phyloP scores from a whole-genome alignment of 2,113 vertebrate species.

The Equus quagga region DNA sequence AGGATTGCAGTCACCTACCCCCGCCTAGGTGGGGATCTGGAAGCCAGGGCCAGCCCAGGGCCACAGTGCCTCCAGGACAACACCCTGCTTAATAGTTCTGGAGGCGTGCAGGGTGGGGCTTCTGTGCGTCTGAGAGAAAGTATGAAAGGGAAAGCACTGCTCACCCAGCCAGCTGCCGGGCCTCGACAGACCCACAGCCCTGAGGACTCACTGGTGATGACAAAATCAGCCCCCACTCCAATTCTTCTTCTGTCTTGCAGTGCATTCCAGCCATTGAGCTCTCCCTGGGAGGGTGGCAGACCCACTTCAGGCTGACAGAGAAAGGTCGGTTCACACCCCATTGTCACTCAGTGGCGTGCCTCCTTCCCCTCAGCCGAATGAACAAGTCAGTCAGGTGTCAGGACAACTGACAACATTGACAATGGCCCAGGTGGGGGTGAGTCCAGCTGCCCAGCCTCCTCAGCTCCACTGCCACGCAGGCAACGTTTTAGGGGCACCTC shows the following conservation, averaged over 20 bases:
- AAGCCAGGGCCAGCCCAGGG: background rate
- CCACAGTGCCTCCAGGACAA: no score
- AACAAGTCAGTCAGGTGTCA: slow-evolving; percentile 46
- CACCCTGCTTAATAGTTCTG: background rate
- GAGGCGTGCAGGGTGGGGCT: background rate
- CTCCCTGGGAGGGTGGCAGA: background rate
- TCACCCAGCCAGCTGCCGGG: background rate
- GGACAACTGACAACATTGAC: slow-evolving; percentile 46
- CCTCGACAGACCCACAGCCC: background rate
- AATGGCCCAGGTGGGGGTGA: slow-evolving; percentile 40
- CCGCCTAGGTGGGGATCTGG: no score
- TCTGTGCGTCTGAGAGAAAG: background rate
- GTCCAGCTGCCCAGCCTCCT: background rate
- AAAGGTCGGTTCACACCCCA: slow-evolving; percentile 24
- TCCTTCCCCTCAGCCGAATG: slow-evolving; percentile 55
- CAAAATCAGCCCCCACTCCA: background rate
- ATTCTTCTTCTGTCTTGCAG: background rate
- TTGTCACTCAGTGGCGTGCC: slow-evolving; percentile 47
- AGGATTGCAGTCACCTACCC: background rate
- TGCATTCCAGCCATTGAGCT: slow-evolving; percentile 46
- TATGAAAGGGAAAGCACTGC: background rate
- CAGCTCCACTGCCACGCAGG: background rate
- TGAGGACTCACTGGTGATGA: slow-evolving; percentile 34
- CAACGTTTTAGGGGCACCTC: slow-evolving; percentile 61
- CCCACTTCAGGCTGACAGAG: slow-evolving; percentile 57